A percentile compares a stretch with the other conserved stretches of the same genome.
Conservation (phyloP, 1,140 invertebrate genomes). For the Ylistrum balloti region DNA sequence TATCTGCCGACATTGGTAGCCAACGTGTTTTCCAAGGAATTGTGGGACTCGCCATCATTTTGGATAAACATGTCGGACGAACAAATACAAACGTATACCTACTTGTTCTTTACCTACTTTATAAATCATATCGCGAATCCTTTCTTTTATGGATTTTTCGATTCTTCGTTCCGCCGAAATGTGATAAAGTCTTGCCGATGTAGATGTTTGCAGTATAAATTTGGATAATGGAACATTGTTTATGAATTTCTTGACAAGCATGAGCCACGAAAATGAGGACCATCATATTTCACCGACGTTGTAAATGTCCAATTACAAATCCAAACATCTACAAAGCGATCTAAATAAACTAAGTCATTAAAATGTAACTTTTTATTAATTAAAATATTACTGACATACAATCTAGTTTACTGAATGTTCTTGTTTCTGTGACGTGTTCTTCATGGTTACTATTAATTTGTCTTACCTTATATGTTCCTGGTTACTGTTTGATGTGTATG, state of each 20-base stretch:
- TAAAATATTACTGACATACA: too few relatives aligned
- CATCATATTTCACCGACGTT: too few relatives aligned
- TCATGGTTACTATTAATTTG: too few relatives aligned
- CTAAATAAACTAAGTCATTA: too few relatives aligned
- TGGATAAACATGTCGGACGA: neutral
- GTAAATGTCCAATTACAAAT: too few relatives aligned
- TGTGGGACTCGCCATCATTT: neutral
- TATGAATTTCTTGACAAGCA: neutral
- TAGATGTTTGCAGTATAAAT: neutral
- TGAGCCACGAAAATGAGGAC: too few relatives aligned
- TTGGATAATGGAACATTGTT: neutral
- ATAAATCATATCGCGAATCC: neutral
- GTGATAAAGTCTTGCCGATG: neutral
- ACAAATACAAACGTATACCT: neutral
- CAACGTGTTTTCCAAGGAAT: neutral
- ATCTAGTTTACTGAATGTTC: too few relatives aligned
- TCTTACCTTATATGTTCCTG: too few relatives aligned
- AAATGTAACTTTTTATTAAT: too few relatives aligned
- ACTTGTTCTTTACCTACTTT: constrained; percentile 4
- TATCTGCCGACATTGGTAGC: neutral
- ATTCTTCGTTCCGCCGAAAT: neutral
- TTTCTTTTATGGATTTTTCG: constrained; percentile 6
- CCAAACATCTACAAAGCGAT: too few relatives aligned
- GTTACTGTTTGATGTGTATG: too few relatives aligned
- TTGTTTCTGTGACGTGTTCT: too few relatives aligned